Conservation (phyloP, 2,888 invertebrate genomes). For the Drosophila leonis region DNA sequence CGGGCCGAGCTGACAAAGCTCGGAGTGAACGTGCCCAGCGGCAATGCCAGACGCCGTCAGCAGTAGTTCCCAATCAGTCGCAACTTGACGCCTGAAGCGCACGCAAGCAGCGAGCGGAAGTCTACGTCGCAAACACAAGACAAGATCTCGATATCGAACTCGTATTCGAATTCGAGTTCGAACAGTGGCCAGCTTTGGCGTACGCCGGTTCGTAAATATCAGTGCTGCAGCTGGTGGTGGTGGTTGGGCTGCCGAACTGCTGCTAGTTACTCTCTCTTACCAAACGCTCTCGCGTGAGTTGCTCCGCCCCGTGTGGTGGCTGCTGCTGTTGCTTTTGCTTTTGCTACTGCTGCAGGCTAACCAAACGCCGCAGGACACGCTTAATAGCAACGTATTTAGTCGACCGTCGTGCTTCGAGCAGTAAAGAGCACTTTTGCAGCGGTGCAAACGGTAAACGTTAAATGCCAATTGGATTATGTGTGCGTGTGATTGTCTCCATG, state of each 20-base stretch:
- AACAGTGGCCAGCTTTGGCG: constrained; percentile 30
- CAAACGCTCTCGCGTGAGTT: constrained; percentile 56
- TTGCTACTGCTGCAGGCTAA: constrained; percentile 81
- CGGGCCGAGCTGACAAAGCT: constrained; percentile 45
- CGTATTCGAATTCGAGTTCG: constrained; percentile 28
- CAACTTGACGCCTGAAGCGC: constrained; percentile 75
- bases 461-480: constrained; percentile 59
- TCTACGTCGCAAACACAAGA: constrained; percentile 15
- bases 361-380: constrained; percentile 82
- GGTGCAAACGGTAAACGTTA: constrained; percentile 39
- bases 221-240: constrained; percentile 16
- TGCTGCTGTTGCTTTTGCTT: constrained; percentile 29
- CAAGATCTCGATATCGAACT: constrained; percentile 41
- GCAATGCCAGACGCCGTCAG: constrained; percentile 59
- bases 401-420: constrained; percentile 79
- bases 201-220: constrained; percentile 43
- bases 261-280: constrained; percentile 34
- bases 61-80: constrained; percentile 65
- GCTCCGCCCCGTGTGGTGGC: constrained; percentile 68
- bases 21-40: constrained; percentile 66
- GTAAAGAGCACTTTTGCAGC: constrained; percentile 61
- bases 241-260: constrained; percentile 13
- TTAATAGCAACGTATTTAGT: constrained; percentile 63
- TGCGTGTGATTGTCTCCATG: constrained; percentile 6
- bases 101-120: constrained; percentile 73